Percentiles rank a stretch among this genome's conserved stretches.
These are phyloP conservation scores for Tapera naevia DNA, from an alignment of 2,797 vertebrate species.

Conservation along the genomic window DNA sequence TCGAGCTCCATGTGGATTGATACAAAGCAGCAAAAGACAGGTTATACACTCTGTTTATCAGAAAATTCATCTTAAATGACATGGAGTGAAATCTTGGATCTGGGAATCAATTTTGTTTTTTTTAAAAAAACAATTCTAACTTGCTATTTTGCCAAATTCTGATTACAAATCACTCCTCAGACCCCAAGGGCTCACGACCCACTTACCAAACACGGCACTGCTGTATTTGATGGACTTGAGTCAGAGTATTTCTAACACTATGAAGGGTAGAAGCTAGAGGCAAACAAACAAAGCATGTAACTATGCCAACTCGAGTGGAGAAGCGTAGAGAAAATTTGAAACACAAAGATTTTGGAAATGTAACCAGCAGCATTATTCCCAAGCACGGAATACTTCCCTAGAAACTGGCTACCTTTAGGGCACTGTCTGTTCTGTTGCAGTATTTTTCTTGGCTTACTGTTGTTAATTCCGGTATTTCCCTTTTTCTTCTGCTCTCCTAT, in stretches of 20 bases:
- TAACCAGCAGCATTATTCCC: background rate
- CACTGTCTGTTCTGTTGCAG: background rate
- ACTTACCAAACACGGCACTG: background rate
- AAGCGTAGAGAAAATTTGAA: background rate
- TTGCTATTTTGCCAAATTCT: background rate
- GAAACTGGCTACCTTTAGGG: background rate
- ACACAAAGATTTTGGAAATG: background rate
- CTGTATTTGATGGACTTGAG: background rate
- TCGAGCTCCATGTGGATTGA: rapidly evolving
- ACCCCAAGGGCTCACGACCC: background rate
- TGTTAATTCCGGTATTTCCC: background rate
- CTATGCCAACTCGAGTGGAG: background rate
- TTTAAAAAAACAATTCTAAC: background rate
- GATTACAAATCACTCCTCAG: background rate
- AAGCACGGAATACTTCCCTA: background rate
- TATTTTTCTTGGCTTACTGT: background rate
- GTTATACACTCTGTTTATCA: background rate
- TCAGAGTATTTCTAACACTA: background rate
- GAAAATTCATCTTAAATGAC: background rate
- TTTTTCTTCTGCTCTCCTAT: background rate
- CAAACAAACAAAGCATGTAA: background rate
- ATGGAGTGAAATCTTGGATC: background rate
- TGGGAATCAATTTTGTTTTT: background rate
- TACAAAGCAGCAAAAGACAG: background rate
- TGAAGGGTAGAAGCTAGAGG: background rate